These are phyloP conservation scores for Picathartes gymnocephalus DNA, from an alignment of 2,113 vertebrate species.

Conservation along the genomic window DNA sequence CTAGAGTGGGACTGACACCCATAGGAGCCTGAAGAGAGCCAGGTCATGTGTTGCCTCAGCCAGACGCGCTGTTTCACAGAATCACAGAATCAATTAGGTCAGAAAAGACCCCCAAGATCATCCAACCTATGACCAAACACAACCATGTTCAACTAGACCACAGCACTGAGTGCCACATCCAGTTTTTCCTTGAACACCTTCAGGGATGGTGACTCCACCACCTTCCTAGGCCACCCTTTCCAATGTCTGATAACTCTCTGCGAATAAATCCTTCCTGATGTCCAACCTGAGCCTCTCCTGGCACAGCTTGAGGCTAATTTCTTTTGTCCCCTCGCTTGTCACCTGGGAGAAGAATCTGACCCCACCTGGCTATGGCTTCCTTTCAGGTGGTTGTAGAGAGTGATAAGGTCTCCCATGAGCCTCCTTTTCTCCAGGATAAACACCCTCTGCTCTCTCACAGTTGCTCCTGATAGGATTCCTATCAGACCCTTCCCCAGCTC, in stretches of 20 bases:
- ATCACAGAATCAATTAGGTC: neutral
- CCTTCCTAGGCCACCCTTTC: neutral
- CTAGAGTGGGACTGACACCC: neutral
- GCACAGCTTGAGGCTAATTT: neutral
- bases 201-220: neutral
- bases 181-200: neutral
- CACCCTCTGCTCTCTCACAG: neutral
- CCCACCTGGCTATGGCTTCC: neutral
- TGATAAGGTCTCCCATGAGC: neutral
- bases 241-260: neutral
- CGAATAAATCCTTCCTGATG: neutral
- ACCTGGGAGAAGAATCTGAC: neutral
- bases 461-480: fast-evolving
- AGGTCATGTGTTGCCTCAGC: fast-evolving
- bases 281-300: neutral
- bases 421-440: neutral
- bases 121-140: neutral
- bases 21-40: fast-evolving
- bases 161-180: neutral
- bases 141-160: neutral
- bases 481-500: neutral
- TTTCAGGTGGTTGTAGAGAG: neutral
- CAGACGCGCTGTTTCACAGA: neutral
- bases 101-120: neutral
- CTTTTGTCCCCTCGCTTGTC: neutral